A percentile compares a stretch with the other conserved stretches of the same genome.
phyloP scores from a whole-genome alignment of 1,140 invertebrate species.

The Diuraphis noxia region DNA sequence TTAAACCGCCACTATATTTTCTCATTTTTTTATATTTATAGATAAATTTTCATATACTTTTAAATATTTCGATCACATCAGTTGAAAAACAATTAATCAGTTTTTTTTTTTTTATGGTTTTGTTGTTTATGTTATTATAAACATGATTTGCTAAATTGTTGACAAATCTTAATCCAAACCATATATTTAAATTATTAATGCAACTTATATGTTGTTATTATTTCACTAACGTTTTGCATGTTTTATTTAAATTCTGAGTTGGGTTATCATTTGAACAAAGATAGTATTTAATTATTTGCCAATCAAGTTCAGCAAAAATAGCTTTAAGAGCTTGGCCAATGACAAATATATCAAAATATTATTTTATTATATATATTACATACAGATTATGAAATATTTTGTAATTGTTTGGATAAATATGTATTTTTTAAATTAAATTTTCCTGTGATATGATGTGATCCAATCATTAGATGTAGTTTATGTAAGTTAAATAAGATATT shows the following conservation, averaged over 20 bases:
- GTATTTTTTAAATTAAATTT: slow-evolving; percentile 2
- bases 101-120: neutral
- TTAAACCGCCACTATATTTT: neutral
- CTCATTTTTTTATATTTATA: neutral
- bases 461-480: neutral
- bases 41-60: neutral
- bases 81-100: neutral
- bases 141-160: neutral
- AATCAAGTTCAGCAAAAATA: neutral
- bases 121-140: neutral
- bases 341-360: neutral
- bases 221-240: neutral
- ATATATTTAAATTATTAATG: neutral
- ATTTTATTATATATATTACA: neutral
- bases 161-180: neutral
- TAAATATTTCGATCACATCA: neutral
- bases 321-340: neutral
- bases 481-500: neutral
- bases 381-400: neutral
- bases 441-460: slow-evolving; percentile 34
- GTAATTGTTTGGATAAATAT: neutral
- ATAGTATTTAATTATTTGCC: neutral
- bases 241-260: neutral
- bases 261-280: neutral
- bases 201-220: neutral